Conservation (phyloP, 2,888 invertebrate species). For the Iphiclides podalirius region DNA sequence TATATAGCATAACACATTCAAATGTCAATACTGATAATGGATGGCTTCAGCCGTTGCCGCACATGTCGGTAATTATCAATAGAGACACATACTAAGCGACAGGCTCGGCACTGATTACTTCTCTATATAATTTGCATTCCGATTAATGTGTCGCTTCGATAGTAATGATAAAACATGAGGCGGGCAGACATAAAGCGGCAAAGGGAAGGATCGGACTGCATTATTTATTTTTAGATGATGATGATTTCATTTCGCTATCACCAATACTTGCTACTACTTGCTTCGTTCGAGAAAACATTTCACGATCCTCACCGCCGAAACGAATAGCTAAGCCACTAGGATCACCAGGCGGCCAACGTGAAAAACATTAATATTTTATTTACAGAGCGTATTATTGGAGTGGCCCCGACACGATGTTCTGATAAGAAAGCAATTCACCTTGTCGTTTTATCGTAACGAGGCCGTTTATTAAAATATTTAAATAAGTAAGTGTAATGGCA, state of each 20-base stretch:
- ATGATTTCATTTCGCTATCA: too few relatives aligned
- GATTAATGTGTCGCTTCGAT: not conserved
- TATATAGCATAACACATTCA: too few relatives aligned
- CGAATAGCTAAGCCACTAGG: not conserved
- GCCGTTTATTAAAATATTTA: not conserved
- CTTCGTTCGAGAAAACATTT: too few relatives aligned
- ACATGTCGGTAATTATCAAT: constrained; percentile 32
- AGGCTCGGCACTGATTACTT: constrained; percentile 9
- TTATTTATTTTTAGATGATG: too few relatives aligned
- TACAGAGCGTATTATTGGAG: not conserved
- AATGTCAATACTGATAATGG: constrained; percentile 32
- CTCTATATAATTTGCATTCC: constrained; percentile 10
- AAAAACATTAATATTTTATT: not conserved
- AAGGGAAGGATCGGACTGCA: not conserved
- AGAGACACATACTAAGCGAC: constrained; percentile 19
- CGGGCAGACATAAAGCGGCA: not conserved
- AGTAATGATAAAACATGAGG: not conserved
- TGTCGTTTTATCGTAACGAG: not conserved
- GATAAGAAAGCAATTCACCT: not conserved
- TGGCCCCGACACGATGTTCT: not conserved
- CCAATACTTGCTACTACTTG: too few relatives aligned
- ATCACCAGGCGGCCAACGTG: not conserved
- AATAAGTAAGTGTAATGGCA: not conserved
- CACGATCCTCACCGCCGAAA: too few relatives aligned
- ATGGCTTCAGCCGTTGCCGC: constrained; percentile 32